Percentiles rank a stretch among this genome's conserved stretches.
Evolutionary conservation across 2,888 invertebrate species (phyloP).

Genomic region (Pollenia angustigena): DNA sequence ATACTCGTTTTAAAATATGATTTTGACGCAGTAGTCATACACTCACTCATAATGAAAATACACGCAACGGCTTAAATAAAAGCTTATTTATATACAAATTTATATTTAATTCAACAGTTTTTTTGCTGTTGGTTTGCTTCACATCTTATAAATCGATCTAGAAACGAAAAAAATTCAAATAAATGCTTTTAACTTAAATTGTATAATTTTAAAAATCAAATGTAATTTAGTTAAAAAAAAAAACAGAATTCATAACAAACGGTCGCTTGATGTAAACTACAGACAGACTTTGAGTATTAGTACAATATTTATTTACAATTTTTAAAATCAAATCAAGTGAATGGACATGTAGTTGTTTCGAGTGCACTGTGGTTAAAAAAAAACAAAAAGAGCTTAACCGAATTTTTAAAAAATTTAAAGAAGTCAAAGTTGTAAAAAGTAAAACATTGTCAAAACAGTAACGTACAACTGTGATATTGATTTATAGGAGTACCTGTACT

Average conservation of each 20-base stretch:
- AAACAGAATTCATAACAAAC: slow-evolving; percentile 35
- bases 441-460: too few species aligned
- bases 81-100: slow-evolving; percentile 47
- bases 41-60: slow-evolving; percentile 13
- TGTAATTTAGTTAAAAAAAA: slow-evolving; percentile 56
- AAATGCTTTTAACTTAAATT: slow-evolving; percentile 57
- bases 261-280: slow-evolving; percentile 14
- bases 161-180: slow-evolving; percentile 30
- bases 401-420: too few species aligned
- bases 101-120: slow-evolving; percentile 35
- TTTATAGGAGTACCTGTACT: too few species aligned
- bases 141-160: slow-evolving; percentile 35
- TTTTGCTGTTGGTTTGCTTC: slow-evolving; percentile 28
- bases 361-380: background rate
- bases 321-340: slow-evolving; percentile 55
- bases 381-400: too few species aligned
- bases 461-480: too few species aligned
- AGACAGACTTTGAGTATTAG: slow-evolving; percentile 11
- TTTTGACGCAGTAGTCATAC: slow-evolving; percentile 11
- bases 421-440: too few species aligned
- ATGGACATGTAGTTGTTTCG: slow-evolving; percentile 20
- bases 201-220: slow-evolving; percentile 65
- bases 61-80: slow-evolving; percentile 32
- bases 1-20: background rate
- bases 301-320: slow-evolving; percentile 52